A percentile compares a stretch with the other conserved stretches of the same genome.
These are phyloP conservation scores for Oxygymnocypris stewartii DNA, from an alignment of 2,113 vertebrate species.

Conservation along the genomic window DNA sequence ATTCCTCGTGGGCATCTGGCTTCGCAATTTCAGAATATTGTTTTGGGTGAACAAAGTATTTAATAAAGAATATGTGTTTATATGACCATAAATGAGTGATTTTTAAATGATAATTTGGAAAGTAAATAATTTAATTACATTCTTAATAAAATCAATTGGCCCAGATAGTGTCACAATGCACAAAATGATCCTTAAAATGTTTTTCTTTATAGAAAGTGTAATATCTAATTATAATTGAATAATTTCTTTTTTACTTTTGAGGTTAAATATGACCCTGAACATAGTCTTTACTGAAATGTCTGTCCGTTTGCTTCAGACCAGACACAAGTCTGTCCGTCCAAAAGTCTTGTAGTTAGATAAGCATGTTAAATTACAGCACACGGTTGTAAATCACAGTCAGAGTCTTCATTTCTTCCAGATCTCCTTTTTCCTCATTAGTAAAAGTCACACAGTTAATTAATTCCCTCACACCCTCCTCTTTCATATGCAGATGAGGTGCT, in stretches of 20 bases:
- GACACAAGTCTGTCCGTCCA: neutral
- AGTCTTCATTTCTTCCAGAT: neutral
- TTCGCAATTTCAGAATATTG: neutral
- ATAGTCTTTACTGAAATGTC: neutral
- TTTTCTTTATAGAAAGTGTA: neutral
- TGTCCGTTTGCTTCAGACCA: neutral
- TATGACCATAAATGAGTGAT: neutral
- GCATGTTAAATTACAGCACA: neutral
- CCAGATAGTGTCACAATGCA: neutral
- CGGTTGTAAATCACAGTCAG: slow-evolving; percentile 15
- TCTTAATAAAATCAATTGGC: neutral
- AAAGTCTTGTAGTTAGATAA: neutral
- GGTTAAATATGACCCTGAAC: neutral
- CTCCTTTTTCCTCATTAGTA: slow-evolving; percentile 46
- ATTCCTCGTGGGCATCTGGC: neutral
- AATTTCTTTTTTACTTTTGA: neutral
- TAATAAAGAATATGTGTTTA: neutral
- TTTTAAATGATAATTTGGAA: neutral
- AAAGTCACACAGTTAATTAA: slow-evolving; percentile 49
- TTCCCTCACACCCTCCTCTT: slow-evolving; percentile 39
- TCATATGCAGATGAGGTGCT: slow-evolving; percentile 44
- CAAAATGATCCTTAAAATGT: neutral
- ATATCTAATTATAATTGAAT: neutral
- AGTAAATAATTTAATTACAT: neutral
- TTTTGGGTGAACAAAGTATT: neutral